These are phyloP conservation scores for Chrysogorgia sp. DNA, from an alignment of 92 coral and sea anemone genomes.

Conservation along the genomic window DNA sequence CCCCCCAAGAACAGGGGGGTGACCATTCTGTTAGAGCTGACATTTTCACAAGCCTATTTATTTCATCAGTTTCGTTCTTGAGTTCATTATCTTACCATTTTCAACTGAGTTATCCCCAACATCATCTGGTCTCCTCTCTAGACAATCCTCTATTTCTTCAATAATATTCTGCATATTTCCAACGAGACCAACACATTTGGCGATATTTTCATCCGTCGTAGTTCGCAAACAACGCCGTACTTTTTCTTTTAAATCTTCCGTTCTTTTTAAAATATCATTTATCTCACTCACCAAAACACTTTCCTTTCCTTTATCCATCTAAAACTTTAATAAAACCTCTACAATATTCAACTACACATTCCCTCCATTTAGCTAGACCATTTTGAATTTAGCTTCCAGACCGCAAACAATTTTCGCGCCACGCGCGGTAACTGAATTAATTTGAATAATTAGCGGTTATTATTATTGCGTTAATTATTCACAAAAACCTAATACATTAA, in stretches of 20 bases:
- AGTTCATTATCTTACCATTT: neutral
- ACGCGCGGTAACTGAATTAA: no score
- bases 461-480: no score
- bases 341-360: no score
- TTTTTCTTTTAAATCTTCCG: neutral
- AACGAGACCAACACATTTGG: neutral
- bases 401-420: no score
- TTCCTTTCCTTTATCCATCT: neutral
- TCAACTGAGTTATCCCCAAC: neutral
- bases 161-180: constrained; percentile 1
- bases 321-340: no score
- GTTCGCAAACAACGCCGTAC: neutral
- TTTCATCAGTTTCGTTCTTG: neutral
- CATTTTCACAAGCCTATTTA: no score
- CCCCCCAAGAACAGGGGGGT: neutral
- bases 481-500: no score
- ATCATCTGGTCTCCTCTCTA: neutral
- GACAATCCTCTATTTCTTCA: constrained; percentile 15
- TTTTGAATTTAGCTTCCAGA: no score
- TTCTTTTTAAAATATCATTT: neutral
- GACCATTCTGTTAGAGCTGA: no score
- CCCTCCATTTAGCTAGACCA: no score
- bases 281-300: neutral
- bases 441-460: no score
- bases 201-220: neutral